Evolutionary conservation across 2,888 invertebrate genomes (phyloP), one percentile per base, ranked within the genome.

Genomic region (Neocrepidodera transversa): DNA sequence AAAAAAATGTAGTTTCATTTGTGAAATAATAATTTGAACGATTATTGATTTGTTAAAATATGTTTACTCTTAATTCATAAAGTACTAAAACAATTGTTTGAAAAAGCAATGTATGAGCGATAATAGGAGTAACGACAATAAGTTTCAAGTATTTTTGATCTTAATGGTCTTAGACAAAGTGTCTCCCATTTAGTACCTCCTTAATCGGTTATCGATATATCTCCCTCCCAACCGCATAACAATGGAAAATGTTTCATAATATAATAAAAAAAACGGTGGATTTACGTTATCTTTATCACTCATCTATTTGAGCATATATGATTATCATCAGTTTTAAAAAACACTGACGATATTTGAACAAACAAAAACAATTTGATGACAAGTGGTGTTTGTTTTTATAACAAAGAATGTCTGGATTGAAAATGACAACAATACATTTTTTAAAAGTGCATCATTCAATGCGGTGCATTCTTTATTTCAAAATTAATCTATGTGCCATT

Each of bases 111-210:
- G n/a, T n/a, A n/a, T n/a, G n/a, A n/a, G n/a, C n/a, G n/a, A n/a
- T n/a, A n/a, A n/a, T n/a, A n/a, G n/a, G n/a, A n/a, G n/a, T n/a
- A 36, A 36, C 36, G 16, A 26, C 23, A 45, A 28, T 23, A 4
- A 10, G 26, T 45, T n/a, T 45, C 14, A 16, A 45, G 45, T 45
- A 16, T 42, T 20, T 16, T 40, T 16, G 14, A 52, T 42, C 11
- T 40, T 26, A 28, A 16, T 45, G 45, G 35, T 54, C 45, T 35
- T 36, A 54, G 54, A 54, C 54, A 36, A 54, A 13, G n/a, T 36
- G 54, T 54, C 54, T 54, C 54, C 54, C 54, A 54, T 36, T 20
- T 26, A 28, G 54, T 54, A 54, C 54, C 54, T 45, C 54, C 45
- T 23, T 26, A 30, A 42, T 53, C 43, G 16, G 23, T 35, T 53